Evolutionary conservation across 1,140 invertebrate genomes (phyloP), one percentile per base, ranked within the genome.

Genomic region (Mesaphorura yosii): DNA sequence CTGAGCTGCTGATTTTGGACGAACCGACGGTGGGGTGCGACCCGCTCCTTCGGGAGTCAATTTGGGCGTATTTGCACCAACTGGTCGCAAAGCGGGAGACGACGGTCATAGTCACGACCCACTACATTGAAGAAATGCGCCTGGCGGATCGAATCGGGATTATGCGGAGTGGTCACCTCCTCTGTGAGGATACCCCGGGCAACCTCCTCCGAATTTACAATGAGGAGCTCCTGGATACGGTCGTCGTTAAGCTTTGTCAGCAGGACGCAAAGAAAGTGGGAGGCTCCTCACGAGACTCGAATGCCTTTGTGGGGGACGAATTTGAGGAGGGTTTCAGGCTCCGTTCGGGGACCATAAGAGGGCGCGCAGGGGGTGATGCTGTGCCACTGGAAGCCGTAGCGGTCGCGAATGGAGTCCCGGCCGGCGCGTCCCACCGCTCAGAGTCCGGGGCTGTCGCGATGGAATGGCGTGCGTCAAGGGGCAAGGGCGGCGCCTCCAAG

Each of bases 131-230:
- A 42, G 58, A 59, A 31, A 53, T 53, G 23, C 15, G 53, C 1
- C 58, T 56, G 37, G 49, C 58, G 1, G 45, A 55, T 25, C 65
- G 90, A 87, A 92, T 94, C 65, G 91, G 91, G 53, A 72, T 96
- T 26, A 95, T 96, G 89, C 76, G 92, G 58, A 86, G 82, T 64
- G 91, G 92, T 15, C 76, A 84, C 40, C 72, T 95, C 37, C 69
- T 95, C 61, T 90, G 90, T 0, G 90, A 97, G 72, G 84, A 91
- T 66, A 86, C 87, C 2, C 92, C 92, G 1, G 80, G 84, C 28
- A 78, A 80, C 20, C 74, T 95, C 1, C 74, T 95, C 25, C 72
- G 79, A 4, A 82, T 83, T 71, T 89, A 91, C 68, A 78, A 78
- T 60, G 86, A 84, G 64, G 75, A 82, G 55, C 86, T 83, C 20